A percentile compares a stretch with the other conserved stretches of the same genome.
These are phyloP conservation scores for Coendou prehensilis DNA, from an alignment of 2,797 vertebrate species.

Conservation along the genomic window DNA sequence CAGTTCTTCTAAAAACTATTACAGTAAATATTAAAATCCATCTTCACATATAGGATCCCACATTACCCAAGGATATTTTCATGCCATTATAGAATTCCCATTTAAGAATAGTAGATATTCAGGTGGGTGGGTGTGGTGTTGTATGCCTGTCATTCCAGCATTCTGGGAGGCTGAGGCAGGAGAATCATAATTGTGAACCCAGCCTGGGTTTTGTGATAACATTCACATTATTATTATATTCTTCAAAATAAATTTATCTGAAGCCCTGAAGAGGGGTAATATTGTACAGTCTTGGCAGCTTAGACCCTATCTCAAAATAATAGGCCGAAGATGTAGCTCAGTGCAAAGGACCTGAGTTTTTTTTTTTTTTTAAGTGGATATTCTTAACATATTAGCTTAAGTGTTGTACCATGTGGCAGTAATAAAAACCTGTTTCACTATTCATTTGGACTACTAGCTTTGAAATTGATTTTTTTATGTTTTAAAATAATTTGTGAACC, in stretches of 20 bases:
- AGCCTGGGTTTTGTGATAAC: no score
- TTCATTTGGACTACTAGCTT: neutral
- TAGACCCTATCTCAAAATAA: neutral
- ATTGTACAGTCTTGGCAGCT: neutral
- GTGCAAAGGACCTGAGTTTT: neutral
- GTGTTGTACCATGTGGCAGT: neutral
- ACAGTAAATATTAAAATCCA: slow-evolving; percentile 40
- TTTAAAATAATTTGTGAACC: neutral
- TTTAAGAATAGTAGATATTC: neutral
- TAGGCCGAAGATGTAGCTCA: neutral
- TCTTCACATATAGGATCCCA: neutral
- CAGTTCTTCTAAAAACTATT: slow-evolving; percentile 4
- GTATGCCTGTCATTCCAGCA: neutral
- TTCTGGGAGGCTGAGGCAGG: neutral
- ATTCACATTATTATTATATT: no score
- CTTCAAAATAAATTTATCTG: no score
- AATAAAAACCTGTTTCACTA: neutral
- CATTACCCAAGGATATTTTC: neutral
- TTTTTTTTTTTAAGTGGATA: neutral
- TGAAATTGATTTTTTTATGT: slow-evolving; percentile 34
- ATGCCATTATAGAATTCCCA: neutral
- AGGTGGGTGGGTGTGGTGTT: neutral
- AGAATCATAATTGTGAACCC: neutral
- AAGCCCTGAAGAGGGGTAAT: no score
- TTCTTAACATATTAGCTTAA: neutral